Evolutionary conservation across 1,140 invertebrate genomes (phyloP).

Genomic region (Meloidogyne floridensis): DNA sequence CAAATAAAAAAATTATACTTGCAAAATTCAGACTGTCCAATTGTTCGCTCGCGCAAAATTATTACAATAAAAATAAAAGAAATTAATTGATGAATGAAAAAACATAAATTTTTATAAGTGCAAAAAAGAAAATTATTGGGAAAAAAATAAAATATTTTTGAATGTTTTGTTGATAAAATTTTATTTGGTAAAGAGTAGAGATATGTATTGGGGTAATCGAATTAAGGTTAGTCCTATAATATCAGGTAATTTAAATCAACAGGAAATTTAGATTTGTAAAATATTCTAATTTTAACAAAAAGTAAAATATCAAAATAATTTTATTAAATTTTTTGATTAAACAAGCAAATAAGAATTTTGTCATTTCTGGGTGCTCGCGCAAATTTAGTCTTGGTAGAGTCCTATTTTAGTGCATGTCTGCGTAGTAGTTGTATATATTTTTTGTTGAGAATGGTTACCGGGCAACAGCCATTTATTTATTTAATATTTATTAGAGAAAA

Average conservation of each 20-base stretch:
- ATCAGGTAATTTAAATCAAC: too few relatives aligned
- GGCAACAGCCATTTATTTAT: not conserved
- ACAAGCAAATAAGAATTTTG: not conserved
- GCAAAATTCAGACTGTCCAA: not conserved
- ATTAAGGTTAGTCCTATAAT: too few relatives aligned
- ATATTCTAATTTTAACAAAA: too few relatives aligned
- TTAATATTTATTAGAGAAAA: not conserved
- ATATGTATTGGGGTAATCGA: too few relatives aligned
- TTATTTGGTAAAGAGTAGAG: too few relatives aligned
- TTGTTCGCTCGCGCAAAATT: not conserved
- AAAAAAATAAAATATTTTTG: too few relatives aligned
- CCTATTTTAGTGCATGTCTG: not conserved
- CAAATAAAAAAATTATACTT: too few relatives aligned
- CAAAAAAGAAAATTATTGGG: not conserved
- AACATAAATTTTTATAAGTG: not conserved
- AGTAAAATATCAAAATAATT: too few relatives aligned
- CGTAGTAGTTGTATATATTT: not conserved
- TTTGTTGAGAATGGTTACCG: not conserved
- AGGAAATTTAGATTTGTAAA: too few relatives aligned
- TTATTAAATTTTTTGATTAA: not conserved
- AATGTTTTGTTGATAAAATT: too few relatives aligned
- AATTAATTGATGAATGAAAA: not conserved
- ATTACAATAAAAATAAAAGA: not conserved
- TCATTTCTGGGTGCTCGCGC: not conserved
- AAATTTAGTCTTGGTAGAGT: not conserved